Evolutionary conservation across 2,797 vertebrate genomes (phyloP).

Genomic region (Protonibea diacanthus): DNA sequence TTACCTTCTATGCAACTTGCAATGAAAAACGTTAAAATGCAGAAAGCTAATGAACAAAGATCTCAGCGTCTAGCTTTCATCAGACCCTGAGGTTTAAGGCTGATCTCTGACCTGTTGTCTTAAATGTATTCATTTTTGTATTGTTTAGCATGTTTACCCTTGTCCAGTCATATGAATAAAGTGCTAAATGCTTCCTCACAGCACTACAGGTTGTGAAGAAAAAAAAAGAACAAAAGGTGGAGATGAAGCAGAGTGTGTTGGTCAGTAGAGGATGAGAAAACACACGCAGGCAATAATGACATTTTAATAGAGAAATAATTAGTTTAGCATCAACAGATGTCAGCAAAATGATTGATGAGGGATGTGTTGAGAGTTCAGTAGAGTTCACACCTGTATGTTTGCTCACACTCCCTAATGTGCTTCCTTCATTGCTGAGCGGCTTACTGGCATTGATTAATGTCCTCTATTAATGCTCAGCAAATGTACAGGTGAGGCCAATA

Average conservation of each 20-base stretch:
- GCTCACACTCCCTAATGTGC: slow-evolving; percentile 23
- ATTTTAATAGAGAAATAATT: slow-evolving; percentile 75
- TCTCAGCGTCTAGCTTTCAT: not conserved
- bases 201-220: not conserved
- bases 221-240: not conserved
- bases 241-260: not conserved
- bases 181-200: not conserved
- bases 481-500: slow-evolving; percentile 22
- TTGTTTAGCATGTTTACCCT: not conserved
- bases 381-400: slow-evolving; percentile 38
- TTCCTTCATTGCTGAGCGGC: slow-evolving; percentile 30
- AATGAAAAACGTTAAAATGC: not conserved
- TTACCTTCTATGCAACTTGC: too few species aligned
- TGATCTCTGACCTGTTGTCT: slow-evolving; percentile 8
- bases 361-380: slow-evolving; percentile 20
- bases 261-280: slow-evolving; percentile 36
- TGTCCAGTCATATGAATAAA: not conserved
- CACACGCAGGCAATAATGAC: slow-evolving; percentile 50
- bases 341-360: slow-evolving; percentile 45
- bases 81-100: not conserved
- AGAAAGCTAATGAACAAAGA: not conserved
- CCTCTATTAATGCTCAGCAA: slow-evolving; percentile 49
- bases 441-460: slow-evolving; percentile 64
- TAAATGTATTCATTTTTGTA: not conserved
- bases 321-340: slow-evolving; percentile 59